Evolutionary conservation across 2,888 invertebrate genomes (phyloP).

Genomic region (Eueremaeus valkanovi): DNA sequence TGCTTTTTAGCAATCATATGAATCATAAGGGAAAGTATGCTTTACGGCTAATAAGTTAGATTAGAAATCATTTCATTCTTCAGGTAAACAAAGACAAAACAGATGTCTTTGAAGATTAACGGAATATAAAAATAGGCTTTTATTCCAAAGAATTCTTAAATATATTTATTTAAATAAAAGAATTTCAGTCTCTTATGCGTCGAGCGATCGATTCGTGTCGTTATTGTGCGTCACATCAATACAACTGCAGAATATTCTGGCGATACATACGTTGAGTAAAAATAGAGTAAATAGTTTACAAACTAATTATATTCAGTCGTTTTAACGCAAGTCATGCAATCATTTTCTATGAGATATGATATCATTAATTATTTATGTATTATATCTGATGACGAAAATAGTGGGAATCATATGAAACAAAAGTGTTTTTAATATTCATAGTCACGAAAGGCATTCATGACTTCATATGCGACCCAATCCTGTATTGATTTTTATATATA

Average conservation of each 20-base stretch:
- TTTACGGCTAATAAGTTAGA: neutral
- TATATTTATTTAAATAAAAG: no score
- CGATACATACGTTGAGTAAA: no score
- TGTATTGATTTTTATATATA: slow-evolving; percentile 16
- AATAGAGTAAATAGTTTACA: neutral
- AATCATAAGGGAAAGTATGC: neutral
- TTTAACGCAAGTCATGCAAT: slow-evolving; percentile 29
- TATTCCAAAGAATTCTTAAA: no score
- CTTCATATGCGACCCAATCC: neutral
- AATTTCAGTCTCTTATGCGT: neutral
- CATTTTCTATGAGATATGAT: neutral
- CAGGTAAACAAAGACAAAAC: neutral
- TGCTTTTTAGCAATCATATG: neutral
- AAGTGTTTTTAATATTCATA: neutral
- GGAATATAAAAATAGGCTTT: no score
- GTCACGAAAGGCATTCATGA: slow-evolving; percentile 4
- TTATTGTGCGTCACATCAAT: slow-evolving; percentile 1
- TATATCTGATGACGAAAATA: neutral
- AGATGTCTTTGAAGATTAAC: neutral
- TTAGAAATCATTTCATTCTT: neutral
- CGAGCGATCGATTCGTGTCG: neutral
- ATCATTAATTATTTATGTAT: neutral
- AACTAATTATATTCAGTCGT: neutral
- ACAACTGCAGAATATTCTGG: neutral
- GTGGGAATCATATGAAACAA: neutral